Percentiles rank a stretch among this genome's conserved stretches.
These are phyloP conservation scores for Eupithecia insigniata DNA, from an alignment of 2,888 invertebrate genomes.

Conservation along the genomic window DNA sequence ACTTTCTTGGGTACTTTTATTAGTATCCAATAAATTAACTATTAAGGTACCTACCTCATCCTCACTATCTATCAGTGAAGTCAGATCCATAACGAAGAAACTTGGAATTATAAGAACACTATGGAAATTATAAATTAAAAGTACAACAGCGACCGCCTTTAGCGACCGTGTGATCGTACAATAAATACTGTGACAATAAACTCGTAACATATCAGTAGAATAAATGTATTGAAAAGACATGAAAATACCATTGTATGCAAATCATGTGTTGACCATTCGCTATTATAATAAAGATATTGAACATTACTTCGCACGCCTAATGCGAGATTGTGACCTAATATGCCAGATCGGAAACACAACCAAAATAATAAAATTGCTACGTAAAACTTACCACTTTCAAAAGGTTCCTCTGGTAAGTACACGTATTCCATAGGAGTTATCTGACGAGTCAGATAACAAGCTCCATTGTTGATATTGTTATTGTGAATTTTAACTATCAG, in stretches of 20 bases:
- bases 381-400: slow-evolving; percentile 70
- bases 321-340: slow-evolving; percentile 60
- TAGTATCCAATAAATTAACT: slow-evolving; percentile 19
- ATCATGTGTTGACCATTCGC: slow-evolving; percentile 72
- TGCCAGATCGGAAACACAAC: slow-evolving; percentile 55
- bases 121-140: slow-evolving; percentile 21
- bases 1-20: slow-evolving; percentile 21
- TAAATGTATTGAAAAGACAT: slow-evolving; percentile 59
- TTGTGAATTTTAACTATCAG: slow-evolving; percentile 44
- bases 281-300: slow-evolving; percentile 59
- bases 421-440: slow-evolving; percentile 69
- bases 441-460: slow-evolving; percentile 59
- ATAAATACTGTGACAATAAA: slow-evolving; percentile 45
- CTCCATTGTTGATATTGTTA: slow-evolving; percentile 58
- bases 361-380: slow-evolving; percentile 53
- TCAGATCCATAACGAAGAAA: slow-evolving; percentile 62
- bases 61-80: slow-evolving; percentile 66
- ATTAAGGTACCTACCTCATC: slow-evolving; percentile 60
- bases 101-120: slow-evolving; percentile 38
- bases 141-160: slow-evolving; percentile 43
- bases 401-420: slow-evolving; percentile 63
- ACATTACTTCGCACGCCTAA: slow-evolving; percentile 59
- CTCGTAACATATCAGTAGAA: slow-evolving; percentile 41
- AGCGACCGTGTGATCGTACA: slow-evolving; percentile 48
- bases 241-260: slow-evolving; percentile 77